Evolutionary conservation across 2,888 invertebrate genomes (phyloP).

Genomic region (Parasteatoda lunata): DNA sequence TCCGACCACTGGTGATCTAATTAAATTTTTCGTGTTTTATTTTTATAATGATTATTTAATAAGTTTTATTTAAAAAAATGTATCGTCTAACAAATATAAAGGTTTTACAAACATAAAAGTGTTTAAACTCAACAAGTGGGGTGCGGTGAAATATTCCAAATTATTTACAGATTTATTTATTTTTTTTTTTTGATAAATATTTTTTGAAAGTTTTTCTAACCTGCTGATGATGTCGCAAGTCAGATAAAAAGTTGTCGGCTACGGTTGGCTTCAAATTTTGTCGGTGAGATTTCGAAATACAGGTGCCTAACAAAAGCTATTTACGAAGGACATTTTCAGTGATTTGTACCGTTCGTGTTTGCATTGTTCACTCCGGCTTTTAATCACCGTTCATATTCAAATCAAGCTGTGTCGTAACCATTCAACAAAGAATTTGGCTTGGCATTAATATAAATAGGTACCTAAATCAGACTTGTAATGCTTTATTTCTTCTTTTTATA

Average conservation of each 20-base stretch:
- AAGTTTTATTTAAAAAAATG: no score
- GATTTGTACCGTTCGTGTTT: not conserved
- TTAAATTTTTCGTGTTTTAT: no score
- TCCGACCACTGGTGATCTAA: no score
- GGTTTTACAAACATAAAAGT: no score
- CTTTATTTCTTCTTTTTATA: no score
- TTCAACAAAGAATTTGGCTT: not conserved
- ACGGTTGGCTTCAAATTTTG: not conserved
- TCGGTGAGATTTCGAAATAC: not conserved
- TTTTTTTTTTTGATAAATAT: not conserved
- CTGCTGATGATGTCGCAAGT: not conserved
- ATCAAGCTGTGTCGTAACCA: not conserved
- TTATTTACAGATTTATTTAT: not conserved
- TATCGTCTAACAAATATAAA: no score
- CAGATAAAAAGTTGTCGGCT: not conserved
- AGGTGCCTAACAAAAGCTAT: not conserved
- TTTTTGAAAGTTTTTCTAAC: not conserved
- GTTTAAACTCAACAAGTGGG: no score
- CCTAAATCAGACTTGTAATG: not conserved
- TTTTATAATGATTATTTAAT: no score
- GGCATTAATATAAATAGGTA: not conserved
- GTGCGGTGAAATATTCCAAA: not conserved
- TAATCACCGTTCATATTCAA: slow-evolving; percentile 1
- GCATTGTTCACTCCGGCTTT: not conserved
- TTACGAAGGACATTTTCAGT: not conserved